A percentile compares a stretch with the other conserved stretches of the same genome.
These are phyloP conservation scores for Parotocinclus haroldoi DNA, from an alignment of 2,797 vertebrate species.

Conservation along the genomic window DNA sequence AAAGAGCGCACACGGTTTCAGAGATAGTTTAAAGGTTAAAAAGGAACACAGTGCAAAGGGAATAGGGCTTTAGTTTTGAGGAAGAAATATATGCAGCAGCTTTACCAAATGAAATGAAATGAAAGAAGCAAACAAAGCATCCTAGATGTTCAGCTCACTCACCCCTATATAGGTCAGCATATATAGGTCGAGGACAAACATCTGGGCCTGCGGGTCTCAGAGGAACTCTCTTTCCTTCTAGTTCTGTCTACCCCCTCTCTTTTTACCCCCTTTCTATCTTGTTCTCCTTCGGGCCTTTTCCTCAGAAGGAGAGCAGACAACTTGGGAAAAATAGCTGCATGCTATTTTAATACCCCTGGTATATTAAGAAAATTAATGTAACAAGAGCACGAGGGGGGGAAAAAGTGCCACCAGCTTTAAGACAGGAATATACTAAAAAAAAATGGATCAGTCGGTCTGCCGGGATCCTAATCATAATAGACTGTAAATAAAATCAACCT, in stretches of 20 bases:
- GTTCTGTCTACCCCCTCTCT: conserved; percentile 21
- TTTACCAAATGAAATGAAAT: neutral
- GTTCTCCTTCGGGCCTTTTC: conserved; percentile 25
- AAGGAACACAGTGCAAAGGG: neutral
- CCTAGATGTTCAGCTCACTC: conserved; percentile 8
- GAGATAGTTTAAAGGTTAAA: neutral
- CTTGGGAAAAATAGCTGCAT: conserved; percentile 44
- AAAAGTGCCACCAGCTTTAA: conserved; percentile 13
- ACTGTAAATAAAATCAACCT: conserved; percentile 33
- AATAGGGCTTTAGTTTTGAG: conserved; percentile 8
- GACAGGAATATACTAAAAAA: conserved; percentile 9
- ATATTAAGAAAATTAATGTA: conserved; percentile 40
- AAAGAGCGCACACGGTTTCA: too few relatives aligned
- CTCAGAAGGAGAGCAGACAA: conserved; percentile 50
- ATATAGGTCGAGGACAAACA: conserved; percentile 53
- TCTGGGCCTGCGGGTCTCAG: conserved; percentile 48
- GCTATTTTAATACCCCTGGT: conserved; percentile 45
- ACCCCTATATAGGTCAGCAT: conserved; percentile 47
- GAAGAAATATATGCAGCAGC: conserved; percentile 8
- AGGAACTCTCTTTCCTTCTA: conserved; percentile 31
- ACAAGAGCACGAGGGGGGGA: conserved; percentile 21
- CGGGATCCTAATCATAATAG: conserved; percentile 16
- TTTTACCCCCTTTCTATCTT: conserved; percentile 14
- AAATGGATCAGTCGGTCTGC: conserved; percentile 23
- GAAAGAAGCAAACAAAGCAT: conserved; percentile 9